Evolutionary conservation across 2,888 invertebrate species (phyloP).

Genomic region (Tipula helvola): DNA sequence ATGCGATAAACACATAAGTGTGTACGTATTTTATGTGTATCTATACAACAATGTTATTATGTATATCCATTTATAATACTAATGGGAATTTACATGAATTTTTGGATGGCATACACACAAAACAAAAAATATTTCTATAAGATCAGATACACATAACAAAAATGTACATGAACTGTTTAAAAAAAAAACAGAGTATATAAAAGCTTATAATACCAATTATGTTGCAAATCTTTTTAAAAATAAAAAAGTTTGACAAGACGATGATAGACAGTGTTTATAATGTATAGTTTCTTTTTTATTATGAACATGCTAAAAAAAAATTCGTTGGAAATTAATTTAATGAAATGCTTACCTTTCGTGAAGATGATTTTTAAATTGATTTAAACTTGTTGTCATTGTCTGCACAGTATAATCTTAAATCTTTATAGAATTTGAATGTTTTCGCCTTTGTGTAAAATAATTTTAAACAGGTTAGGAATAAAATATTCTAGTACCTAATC

Average conservation of each 20-base stretch:
- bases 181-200: neutral
- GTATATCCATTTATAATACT: neutral
- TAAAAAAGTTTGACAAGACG: neutral
- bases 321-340: neutral
- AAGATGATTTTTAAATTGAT: neutral
- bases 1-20: neutral
- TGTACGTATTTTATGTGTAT: neutral
- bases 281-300: neutral
- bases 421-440: no score
- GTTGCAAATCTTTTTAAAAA: neutral
- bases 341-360: neutral
- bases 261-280: neutral
- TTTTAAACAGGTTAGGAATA: no score
- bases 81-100: neutral
- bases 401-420: neutral
- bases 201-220: neutral
- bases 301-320: neutral
- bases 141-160: neutral
- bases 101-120: neutral
- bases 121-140: neutral
- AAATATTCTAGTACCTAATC: no score
- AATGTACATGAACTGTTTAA: neutral
- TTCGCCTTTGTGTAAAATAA: no score
- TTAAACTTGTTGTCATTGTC: neutral
- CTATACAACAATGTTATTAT: neutral